Percentiles rank a stretch among this genome's conserved stretches.
Evolutionary conservation across 2,888 invertebrate genomes (phyloP).

Genomic region (Ornithoptera alexandrae): DNA sequence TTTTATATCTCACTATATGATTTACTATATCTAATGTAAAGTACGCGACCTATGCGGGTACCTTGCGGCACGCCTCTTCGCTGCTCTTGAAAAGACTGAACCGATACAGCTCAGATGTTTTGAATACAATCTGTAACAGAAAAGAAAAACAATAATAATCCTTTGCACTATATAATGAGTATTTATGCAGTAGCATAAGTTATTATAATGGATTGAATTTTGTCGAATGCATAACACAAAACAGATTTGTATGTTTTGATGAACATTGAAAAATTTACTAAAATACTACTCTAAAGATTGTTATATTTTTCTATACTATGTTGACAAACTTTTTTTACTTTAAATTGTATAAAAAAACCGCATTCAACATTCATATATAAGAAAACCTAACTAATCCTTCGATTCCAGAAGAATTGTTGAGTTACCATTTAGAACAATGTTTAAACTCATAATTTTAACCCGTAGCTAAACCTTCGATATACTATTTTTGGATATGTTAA

Average conservation of each 20-base stretch:
- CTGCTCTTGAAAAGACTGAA: slow-evolving; percentile 60
- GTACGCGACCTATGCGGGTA: slow-evolving; percentile 42
- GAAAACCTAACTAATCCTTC: too few relatives aligned
- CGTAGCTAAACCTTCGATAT: too few relatives aligned
- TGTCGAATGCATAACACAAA: slow-evolving; percentile 5
- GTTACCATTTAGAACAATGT: too few relatives aligned
- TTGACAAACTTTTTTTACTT: too few relatives aligned
- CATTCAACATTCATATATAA: too few relatives aligned
- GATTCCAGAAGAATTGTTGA: too few relatives aligned
- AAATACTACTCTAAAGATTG: too few relatives aligned
- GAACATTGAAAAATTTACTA: too few relatives aligned
- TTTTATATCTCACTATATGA: slow-evolving; percentile 39
- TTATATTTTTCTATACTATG: too few relatives aligned
- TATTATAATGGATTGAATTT: slow-evolving; percentile 2
- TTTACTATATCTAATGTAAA: slow-evolving; percentile 37
- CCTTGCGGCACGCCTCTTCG: slow-evolving; percentile 64
- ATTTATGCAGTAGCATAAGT: slow-evolving; percentile 9
- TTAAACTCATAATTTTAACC: too few relatives aligned
- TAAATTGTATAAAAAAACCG: too few relatives aligned
- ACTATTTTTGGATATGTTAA: too few relatives aligned
- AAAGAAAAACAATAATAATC: slow-evolving; percentile 76
- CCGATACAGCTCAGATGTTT: slow-evolving; percentile 63
- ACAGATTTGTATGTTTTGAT: not conserved
- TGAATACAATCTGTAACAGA: slow-evolving; percentile 78
- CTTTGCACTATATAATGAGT: slow-evolving; percentile 20